Percentiles rank a stretch among this genome's conserved stretches.
These are phyloP conservation scores for Megaceryle maxima DNA, from an alignment of 2,113 vertebrate genomes.

Conservation along the genomic window DNA sequence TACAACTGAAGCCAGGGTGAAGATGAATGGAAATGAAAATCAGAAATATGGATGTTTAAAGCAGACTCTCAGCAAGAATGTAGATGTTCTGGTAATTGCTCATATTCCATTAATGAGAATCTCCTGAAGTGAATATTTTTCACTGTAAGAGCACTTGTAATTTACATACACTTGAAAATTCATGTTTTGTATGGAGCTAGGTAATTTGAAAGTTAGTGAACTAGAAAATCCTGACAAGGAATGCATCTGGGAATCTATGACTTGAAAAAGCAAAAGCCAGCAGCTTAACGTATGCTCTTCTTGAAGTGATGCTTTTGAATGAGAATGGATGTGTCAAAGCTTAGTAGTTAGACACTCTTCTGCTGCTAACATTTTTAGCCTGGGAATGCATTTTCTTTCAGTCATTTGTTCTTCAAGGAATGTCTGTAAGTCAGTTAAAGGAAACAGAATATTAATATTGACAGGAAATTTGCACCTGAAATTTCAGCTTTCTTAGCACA, in stretches of 20 bases:
- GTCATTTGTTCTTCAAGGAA: not conserved
- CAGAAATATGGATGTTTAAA: not conserved
- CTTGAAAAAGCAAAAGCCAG: not conserved
- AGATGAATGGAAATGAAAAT: not conserved
- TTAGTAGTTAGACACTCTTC: not conserved
- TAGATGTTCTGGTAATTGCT: not conserved
- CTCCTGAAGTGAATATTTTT: not conserved
- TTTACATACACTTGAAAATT: not conserved
- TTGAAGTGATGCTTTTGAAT: not conserved
- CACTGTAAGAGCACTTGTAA: not conserved
- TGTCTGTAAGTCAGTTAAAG: not conserved
- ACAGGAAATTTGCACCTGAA: not conserved
- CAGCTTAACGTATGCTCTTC: not conserved
- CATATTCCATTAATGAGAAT: not conserved
- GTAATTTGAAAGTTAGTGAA: not conserved
- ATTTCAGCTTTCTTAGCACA: not conserved
- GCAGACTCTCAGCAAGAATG: not conserved
- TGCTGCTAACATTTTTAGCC: not conserved
- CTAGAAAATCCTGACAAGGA: not conserved
- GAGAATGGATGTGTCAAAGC: not conserved
- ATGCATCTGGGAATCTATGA: not conserved
- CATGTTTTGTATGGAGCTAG: not conserved
- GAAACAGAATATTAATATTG: not conserved
- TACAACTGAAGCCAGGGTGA: not conserved
- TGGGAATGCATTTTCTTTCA: not conserved